Evolutionary conservation across 2,113 vertebrate species (phyloP), one percentile per base, ranked within the genome.

Genomic region (Seriola rivoliana): DNA sequence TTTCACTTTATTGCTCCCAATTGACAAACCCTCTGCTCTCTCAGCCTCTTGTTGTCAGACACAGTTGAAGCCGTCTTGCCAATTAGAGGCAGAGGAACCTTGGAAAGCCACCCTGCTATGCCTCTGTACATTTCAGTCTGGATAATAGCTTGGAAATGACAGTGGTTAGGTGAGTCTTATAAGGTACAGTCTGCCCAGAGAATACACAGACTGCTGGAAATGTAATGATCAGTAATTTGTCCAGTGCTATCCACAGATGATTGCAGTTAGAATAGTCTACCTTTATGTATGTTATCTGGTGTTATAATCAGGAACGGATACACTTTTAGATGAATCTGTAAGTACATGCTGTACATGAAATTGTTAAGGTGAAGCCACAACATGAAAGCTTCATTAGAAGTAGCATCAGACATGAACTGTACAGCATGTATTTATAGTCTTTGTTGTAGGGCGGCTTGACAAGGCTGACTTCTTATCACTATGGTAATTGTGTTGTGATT

Each of bases 1-100:
- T 90, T 93, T 87, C 89, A 85, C 82, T 80, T 88, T 86, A 89
- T 58, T 90, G 86, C 89, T 89, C 71, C 85, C 81, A 76, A 83
- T 87, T 82, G 85, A 84, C 91, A 90, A 84, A 86, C 62, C 75
- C 76, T 86, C 78, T 85, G 85, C 82, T 83, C 88, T 78, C 67
- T 65, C 84, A 84, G 78, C 70, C 81, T 80, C 78, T 75, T 63
- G 46, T 77, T 83, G 80, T 88, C 75, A 87, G 85, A 80, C 82
- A 76, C 80, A 81, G 85, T 80, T 72, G 78, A 73, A 80, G 55
- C 74, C 25, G 13, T 84, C 83, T 87, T 75, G 7, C 85, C 86
- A 93, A 94, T 92, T 92, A 93, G 48, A 91, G 74, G 48, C 52
- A 92, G 77, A 80, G 55, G 52, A 85, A 65, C 34, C 48, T 70